Conservation (phyloP, 2,113 vertebrate species). For the Hassar affinis region DNA sequence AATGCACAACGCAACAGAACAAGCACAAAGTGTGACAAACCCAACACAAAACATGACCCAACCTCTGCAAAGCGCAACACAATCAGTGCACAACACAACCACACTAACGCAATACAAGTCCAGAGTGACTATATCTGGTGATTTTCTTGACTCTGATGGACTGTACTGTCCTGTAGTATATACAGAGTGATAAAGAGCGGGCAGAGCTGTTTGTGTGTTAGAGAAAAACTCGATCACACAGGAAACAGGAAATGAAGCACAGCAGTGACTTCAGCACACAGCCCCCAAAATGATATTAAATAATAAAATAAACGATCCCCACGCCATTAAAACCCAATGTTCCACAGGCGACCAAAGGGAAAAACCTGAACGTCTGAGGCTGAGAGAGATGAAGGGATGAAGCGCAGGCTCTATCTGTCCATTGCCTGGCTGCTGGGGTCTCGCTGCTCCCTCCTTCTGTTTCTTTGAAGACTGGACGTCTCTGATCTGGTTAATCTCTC, state of each 20-base stretch:
- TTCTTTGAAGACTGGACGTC: conserved; percentile 23
- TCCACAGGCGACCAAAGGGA: not conserved
- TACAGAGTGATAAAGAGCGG: not conserved
- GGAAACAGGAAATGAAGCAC: not conserved
- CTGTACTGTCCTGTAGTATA: not conserved
- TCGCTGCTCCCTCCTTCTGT: not conserved
- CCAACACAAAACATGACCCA: not conserved
- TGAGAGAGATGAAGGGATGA: conserved; percentile 11
- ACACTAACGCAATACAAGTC: not conserved
- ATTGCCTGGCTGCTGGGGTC: not conserved
- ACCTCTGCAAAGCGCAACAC: not conserved
- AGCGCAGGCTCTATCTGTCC: not conserved
- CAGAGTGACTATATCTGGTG: not conserved
- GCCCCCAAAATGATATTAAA: not conserved
- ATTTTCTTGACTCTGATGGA: too few species aligned
- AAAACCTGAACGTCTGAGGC: not conserved
- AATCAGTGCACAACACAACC: not conserved
- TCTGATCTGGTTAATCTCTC: conserved; percentile 38
- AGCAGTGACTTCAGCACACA: not conserved
- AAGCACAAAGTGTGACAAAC: not conserved
- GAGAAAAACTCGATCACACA: not conserved
- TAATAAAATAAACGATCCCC: not conserved
- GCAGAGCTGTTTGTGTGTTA: not conserved
- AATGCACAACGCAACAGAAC: not conserved
- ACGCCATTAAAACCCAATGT: not conserved